phyloP scores from a whole-genome alignment of 1,140 invertebrate genomes.

The Platyscapa corneri region DNA sequence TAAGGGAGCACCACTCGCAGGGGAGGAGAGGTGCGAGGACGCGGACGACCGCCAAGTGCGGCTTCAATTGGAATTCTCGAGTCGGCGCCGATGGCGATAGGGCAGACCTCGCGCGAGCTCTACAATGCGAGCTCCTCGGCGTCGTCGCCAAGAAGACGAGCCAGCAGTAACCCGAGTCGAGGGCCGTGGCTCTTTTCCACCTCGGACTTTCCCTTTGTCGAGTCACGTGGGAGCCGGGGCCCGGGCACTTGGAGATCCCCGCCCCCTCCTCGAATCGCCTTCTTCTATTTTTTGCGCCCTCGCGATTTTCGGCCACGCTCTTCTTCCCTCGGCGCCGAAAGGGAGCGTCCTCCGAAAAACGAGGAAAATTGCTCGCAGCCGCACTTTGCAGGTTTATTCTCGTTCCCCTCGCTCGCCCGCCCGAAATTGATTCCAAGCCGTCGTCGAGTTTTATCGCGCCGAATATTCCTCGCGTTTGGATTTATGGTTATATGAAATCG shows the following conservation, averaged over 20 bases:
- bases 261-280: neutral
- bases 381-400: neutral
- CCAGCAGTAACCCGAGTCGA: conserved; percentile 23
- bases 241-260: neutral
- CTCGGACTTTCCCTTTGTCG: neutral
- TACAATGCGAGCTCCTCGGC: neutral
- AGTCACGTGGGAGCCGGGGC: neutral
- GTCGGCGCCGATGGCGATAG: conserved; percentile 65
- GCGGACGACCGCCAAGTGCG: neutral
- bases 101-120: conserved; percentile 57
- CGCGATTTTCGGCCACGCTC: neutral
- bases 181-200: neutral
- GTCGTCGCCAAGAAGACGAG: neutral
- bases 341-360: neutral
- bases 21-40: no score
- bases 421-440: neutral
- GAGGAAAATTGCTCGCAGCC: neutral
- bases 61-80: conserved; percentile 43
- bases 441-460: neutral
- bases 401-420: neutral
- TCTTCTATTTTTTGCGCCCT: neutral
- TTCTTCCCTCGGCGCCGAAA: neutral
- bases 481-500: neutral
- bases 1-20: no score
- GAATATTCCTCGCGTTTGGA: neutral